These are phyloP conservation scores for Perognathus longimembris DNA, from an alignment of 2,113 vertebrate species.

Conservation along the genomic window DNA sequence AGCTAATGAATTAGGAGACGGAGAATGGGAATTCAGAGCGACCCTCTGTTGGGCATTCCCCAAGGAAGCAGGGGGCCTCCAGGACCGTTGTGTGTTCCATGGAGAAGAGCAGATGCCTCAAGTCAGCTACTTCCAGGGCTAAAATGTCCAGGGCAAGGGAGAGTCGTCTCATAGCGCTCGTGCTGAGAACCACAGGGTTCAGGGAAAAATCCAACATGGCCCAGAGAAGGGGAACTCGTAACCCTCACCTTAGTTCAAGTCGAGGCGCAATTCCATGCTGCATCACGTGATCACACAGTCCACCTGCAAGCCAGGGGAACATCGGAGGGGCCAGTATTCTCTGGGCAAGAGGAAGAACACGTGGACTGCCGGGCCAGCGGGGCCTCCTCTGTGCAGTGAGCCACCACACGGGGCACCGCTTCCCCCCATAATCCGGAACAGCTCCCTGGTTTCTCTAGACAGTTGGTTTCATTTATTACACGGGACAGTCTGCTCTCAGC, in stretches of 20 bases:
- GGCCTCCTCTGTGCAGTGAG: no score
- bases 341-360: no score
- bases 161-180: no score
- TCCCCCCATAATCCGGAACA: background rate
- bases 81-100: no score
- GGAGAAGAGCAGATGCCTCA: background rate
- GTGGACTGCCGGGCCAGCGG: rapidly evolving
- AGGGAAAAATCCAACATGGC: no score
- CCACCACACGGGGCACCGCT: rapidly evolving
- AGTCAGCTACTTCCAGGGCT: background rate
- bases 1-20: background rate
- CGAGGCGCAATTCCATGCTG: background rate
- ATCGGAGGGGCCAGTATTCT: no score
- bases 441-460: rapidly evolving
- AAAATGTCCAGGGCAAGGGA: no score
- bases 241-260: background rate
- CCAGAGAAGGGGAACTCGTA: background rate
- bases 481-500: background rate
- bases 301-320: no score
- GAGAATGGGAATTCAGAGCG: no score
- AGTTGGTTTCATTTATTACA: no score
- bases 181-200: background rate
- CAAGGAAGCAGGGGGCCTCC: no score
- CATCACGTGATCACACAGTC: background rate
- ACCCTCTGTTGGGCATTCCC: no score